A percentile compares a stretch with the other conserved stretches of the same genome.
Conservation (phyloP, 2,888 invertebrate genomes). For the Rhamnusium bicolor region DNA sequence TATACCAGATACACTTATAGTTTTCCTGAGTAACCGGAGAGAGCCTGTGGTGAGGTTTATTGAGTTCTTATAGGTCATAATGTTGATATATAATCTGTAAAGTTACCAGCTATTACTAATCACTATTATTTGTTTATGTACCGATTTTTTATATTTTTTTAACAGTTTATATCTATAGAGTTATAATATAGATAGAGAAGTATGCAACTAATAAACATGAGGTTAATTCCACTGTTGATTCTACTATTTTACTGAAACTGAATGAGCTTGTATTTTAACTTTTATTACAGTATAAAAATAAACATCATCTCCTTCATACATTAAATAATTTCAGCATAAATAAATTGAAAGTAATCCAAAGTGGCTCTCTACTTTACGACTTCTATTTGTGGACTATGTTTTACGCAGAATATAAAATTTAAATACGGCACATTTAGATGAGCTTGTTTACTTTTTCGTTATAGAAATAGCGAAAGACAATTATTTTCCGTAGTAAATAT, state of each 20-base stretch:
- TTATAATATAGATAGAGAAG: too few species aligned
- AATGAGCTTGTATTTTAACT: neutral
- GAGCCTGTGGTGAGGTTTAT: too few species aligned
- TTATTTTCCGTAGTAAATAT: constrained; percentile 6
- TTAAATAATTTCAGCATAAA: neutral
- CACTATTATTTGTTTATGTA: too few species aligned
- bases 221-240: too few species aligned
- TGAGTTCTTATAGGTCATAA: too few species aligned
- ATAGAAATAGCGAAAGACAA: constrained; percentile 10
- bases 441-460: constrained; percentile 19
- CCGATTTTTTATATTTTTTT: too few species aligned
- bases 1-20: too few species aligned
- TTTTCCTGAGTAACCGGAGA: too few species aligned
- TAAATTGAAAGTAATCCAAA: neutral
- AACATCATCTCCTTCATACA: neutral
- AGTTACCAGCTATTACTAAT: too few species aligned
- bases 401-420: constrained; percentile 9
- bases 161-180: too few species aligned
- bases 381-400: neutral
- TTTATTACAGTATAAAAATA: neutral
- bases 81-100: too few species aligned
- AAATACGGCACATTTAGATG: neutral
- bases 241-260: neutral
- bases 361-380: neutral
- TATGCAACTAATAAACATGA: too few species aligned